Base-by-base conservation (phyloP, 2,797 vertebrate genomes). In the Perodicticus potto region DNA sequence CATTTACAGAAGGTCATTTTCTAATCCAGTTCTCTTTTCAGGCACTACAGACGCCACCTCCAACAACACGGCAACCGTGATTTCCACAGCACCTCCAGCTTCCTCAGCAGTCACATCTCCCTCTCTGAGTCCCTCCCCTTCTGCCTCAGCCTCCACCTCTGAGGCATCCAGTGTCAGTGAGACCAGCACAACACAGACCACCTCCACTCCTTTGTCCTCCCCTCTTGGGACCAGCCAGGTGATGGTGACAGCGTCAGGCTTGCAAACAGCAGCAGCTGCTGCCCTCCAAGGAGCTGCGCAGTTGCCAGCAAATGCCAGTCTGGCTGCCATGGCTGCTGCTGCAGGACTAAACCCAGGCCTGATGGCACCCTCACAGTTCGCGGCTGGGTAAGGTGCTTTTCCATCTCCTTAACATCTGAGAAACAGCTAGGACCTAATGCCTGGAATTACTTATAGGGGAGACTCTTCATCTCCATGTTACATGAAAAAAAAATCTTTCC, bases 241-340 rank as follows among this genome's bases (percentile, higher is more conserved):
- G 98, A 99, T 99, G 99, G 99, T 99, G 98, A 98, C 99, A 0
- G 98, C 99, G 0, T 98, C 99, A 13, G 99, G 99, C 93, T 97
- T 99, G 97, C 99, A 98, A 93, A 98, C 98, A 6, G 99, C 98
- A 12, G 98, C 98, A 6, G 99, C 99, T 0, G 99, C 99, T 0
- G 99, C 99, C 0, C 98, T 99, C 97, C 99, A 99, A 97, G 98
- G 99, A 76, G 99, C 99, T 32, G 97, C 99, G 37, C 99, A 99
- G 98, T 95, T 99, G 98, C 99, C 99, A 97, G 99, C 99, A 97
- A 99, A 99, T 7, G 99, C 99, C 93, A 99, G 99, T 98, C 99
- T 99, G 34, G 99, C 99, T 29, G 99, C 99, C 90, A 99, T 99
- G 99, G 99, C 99, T 85, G 99, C 99, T 61, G 99, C 99, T 29